Percentiles rank a stretch among this genome's conserved stretches.
Evolutionary conservation across 2,888 invertebrate genomes (phyloP).

Genomic region (Abscondita cerata): DNA sequence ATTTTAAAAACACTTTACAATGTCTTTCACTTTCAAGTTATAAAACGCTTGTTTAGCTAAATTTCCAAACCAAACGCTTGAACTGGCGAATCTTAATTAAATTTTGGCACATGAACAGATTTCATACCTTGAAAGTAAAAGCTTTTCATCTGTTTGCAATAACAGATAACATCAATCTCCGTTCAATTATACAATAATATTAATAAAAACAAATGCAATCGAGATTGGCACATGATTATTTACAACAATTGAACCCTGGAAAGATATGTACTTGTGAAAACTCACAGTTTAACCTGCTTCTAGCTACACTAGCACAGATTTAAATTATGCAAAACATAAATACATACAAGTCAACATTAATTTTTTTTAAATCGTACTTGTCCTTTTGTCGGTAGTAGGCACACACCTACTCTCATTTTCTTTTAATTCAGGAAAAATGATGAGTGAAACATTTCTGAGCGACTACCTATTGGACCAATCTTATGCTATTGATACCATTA

Average conservation of each 20-base stretch:
- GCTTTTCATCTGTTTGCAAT: constrained; percentile 17
- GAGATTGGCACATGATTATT: constrained; percentile 60
- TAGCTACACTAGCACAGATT: constrained; percentile 43
- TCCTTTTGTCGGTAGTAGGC: constrained; percentile 34
- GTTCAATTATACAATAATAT: constrained; percentile 36
- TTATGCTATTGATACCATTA: not conserved
- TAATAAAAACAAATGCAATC: constrained; percentile 49
- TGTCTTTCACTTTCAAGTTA: constrained; percentile 22
- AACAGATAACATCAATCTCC: constrained; percentile 36
- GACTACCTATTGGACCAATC: not conserved
- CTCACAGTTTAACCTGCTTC: constrained; percentile 52
- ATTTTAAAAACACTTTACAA: constrained; percentile 27
- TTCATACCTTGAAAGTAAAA: constrained; percentile 23
- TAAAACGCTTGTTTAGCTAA: not conserved
- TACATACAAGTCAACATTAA: constrained; percentile 52
- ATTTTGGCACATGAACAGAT: constrained; percentile 5
- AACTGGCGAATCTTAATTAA: not conserved
- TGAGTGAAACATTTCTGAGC: constrained; percentile 11
- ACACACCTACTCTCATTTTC: constrained; percentile 30
- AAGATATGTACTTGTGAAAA: constrained; percentile 59
- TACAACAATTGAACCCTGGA: constrained; percentile 60
- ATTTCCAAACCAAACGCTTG: too few relatives aligned
- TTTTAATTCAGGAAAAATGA: constrained; percentile 6
- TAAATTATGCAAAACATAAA: constrained; percentile 47
- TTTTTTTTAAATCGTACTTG: constrained; percentile 34